A percentile compares a stretch with the other conserved stretches of the same genome.
Evolutionary conservation across 2,113 vertebrate genomes (phyloP).

Genomic region (Polyodon spathula): DNA sequence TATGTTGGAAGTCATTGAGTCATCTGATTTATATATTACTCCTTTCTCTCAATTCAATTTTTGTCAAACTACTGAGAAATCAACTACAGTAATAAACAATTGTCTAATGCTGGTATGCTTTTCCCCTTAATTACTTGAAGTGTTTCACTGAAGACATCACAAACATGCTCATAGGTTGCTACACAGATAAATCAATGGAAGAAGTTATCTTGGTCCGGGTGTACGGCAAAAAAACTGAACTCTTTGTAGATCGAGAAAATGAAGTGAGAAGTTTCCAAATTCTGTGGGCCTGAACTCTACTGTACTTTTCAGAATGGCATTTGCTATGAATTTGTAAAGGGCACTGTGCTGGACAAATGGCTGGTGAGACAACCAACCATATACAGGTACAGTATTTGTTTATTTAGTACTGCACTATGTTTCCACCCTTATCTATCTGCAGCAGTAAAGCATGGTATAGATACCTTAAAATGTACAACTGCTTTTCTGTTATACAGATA

Average conservation of each 20-base stretch:
- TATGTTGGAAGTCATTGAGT: too few relatives aligned
- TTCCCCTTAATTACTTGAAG: constrained; percentile 18
- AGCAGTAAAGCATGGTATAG: too few relatives aligned
- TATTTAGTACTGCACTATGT: too few relatives aligned
- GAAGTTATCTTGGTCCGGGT: constrained; percentile 51
- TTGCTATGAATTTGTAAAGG: constrained; percentile 58
- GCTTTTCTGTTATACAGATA: too few relatives aligned
- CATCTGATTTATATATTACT: too few relatives aligned
- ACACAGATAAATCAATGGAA: constrained; percentile 39
- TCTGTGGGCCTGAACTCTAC: constrained; percentile 55
- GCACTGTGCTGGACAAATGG: constrained; percentile 44
- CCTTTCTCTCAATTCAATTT: too few relatives aligned
- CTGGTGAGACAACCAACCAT: constrained; percentile 49
- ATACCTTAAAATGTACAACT: too few relatives aligned
- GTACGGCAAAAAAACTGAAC: constrained; percentile 55
- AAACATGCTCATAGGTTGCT: constrained; percentile 60
- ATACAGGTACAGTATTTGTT: constrained; percentile 49
- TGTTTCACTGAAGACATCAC: constrained; percentile 61
- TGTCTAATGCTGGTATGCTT: too few relatives aligned
- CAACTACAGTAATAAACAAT: too few relatives aligned
- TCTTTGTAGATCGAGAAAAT: constrained; percentile 46
- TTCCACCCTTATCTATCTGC: too few relatives aligned
- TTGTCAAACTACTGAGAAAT: too few relatives aligned
- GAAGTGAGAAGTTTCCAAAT: constrained; percentile 55
- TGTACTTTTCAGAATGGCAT: constrained; percentile 65